Base-by-base conservation (phyloP, 2,113 vertebrate species). In the Aspidoscelis tigris region DNA sequence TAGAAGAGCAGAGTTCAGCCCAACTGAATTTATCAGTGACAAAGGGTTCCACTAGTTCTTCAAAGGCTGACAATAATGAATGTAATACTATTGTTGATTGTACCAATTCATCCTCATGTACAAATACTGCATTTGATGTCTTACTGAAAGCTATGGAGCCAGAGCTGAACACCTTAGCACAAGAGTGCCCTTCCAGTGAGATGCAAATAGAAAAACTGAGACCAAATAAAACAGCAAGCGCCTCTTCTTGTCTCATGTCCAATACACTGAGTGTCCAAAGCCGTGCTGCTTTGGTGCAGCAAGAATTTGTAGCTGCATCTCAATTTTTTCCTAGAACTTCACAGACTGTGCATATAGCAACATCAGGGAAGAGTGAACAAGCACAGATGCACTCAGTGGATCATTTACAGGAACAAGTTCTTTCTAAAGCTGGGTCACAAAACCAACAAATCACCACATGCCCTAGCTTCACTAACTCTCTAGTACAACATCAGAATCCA, bases 91-190 rank as follows among this genome's bases (percentile, higher is more conserved):
- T 93, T 80, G 86, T 76, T 71, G 86, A 90, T 64, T 88, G 96
- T 88, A 91, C 93, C 81, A 89, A 94, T 0, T 90, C 95, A 2
- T 93, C 96, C 55, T 95, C 95, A 6, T 96, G 96, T 68, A 91
- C 96, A 0, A 97, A 95, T 74, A 98, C 97, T 85, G 96, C 98
- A 0, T 98, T 99, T 2, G 98, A 99, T 93, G 98, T 99, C 91
- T 95, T 99, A 91, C 90, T 99, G 81, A 98, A 98, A 94, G 99
- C 99, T 79, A 99, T 99, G 98, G 99, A 99, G 95, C 97, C 98
- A 26, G 99, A 99, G 90, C 96, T 99, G 88, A 99, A 96, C 88
- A 97, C 97, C 10, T 95, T 99, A 93, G 95, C 97, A 41, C 97
- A 98, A 88, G 97, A 96, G 86, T 94, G 92, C 92, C 95, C 95